Evolutionary conservation across 2,113 vertebrate species (phyloP).

Genomic region (Brienomyrus longianalis): DNA sequence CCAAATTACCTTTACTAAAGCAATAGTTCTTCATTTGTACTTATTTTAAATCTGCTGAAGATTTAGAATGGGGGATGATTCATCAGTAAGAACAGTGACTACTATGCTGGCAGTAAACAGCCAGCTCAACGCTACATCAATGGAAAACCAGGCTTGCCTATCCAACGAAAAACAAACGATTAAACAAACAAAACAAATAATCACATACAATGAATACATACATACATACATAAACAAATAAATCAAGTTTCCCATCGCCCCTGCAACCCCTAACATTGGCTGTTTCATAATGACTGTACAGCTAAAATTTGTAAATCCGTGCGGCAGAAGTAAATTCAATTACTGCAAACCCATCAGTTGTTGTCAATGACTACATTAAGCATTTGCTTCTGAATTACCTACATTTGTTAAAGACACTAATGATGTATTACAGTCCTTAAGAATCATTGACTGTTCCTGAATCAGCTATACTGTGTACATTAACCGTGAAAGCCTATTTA

Average conservation of each 20-base stretch:
- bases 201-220: neutral
- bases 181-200: neutral
- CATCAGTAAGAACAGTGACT: neutral
- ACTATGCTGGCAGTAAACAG: neutral
- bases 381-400: neutral
- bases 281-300: neutral
- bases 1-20: neutral
- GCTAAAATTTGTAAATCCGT: neutral
- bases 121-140: neutral
- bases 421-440: neutral
- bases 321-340: conserved; percentile 7
- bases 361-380: conserved; percentile 4
- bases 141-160: neutral
- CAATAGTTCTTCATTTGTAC: neutral
- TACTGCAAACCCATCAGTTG: neutral
- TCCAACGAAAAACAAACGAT: neutral
- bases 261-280: neutral
- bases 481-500: neutral
- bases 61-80: neutral
- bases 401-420: conserved; percentile 11
- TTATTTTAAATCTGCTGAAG: neutral
- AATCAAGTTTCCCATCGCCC: neutral
- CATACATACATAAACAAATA: neutral
- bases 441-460: neutral
- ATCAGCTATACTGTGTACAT: conserved; percentile 1